Evolutionary conservation across 2,797 vertebrate species (phyloP).

Genomic region (Vultur gryphus): DNA sequence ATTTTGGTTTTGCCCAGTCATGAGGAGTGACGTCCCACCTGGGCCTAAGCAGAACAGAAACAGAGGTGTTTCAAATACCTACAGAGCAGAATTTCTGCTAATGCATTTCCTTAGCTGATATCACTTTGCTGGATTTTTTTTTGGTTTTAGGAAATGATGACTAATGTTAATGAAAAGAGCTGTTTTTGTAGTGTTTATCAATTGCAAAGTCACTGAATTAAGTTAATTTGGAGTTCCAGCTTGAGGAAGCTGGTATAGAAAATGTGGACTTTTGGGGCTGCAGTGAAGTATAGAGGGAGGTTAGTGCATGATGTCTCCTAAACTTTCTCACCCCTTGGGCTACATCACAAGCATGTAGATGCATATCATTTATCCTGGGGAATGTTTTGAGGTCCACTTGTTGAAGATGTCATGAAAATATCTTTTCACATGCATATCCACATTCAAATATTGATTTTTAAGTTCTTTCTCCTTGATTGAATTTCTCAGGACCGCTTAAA

Average conservation of each 20-base stretch:
- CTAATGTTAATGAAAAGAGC: not conserved
- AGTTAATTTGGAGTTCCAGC: not conserved
- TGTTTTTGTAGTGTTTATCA: not conserved
- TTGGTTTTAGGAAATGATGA: not conserved
- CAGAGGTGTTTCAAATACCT: not conserved
- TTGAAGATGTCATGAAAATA: not conserved
- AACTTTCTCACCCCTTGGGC: accelerated
- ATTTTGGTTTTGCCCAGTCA: not conserved
- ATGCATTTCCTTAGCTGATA: not conserved
- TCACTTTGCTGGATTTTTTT: not conserved
- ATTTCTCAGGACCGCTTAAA: not conserved
- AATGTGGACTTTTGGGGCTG: not conserved
- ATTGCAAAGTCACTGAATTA: not conserved
- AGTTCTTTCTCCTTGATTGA: not conserved
- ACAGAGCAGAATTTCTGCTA: not conserved
- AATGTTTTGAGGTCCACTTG: not conserved
- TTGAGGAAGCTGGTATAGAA: not conserved
- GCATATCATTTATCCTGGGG: not conserved
- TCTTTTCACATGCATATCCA: not conserved
- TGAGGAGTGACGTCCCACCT: not conserved
- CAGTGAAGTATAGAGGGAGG: not conserved
- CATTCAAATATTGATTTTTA: not conserved
- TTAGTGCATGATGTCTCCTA: not conserved
- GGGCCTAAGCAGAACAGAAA: not conserved
- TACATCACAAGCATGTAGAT: not conserved